These are phyloP conservation scores for Haplotaxodon microlepis DNA, from an alignment of 2,113 vertebrate species.

Conservation along the genomic window DNA sequence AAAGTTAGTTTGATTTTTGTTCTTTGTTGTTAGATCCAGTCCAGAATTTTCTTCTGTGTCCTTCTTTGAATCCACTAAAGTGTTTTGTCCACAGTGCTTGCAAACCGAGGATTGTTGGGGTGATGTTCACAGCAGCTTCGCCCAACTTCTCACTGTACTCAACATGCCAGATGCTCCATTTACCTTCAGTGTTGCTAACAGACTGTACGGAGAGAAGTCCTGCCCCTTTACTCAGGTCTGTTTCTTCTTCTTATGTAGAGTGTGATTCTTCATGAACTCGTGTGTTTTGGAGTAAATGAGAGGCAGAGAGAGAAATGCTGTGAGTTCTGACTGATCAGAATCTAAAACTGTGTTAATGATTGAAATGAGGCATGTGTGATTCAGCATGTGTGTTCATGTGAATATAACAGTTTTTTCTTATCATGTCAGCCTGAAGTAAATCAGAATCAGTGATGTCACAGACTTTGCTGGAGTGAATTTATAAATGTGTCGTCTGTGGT, in stretches of 20 bases:
- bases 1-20: neutral
- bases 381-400: rapidly evolving
- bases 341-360: neutral
- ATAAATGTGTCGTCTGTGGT: neutral
- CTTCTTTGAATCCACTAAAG: neutral
- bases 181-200: conserved; percentile 77
- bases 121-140: conserved; percentile 72
- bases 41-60: neutral
- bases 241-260: neutral
- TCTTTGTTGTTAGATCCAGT: no score
- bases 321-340: neutral
- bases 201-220: conserved; percentile 82
- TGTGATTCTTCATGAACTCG: neutral
- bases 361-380: rapidly evolving
- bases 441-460: neutral
- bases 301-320: neutral
- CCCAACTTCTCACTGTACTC: conserved; percentile 66
- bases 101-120: neutral
- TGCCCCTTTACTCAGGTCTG: conserved; percentile 78
- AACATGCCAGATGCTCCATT: conserved; percentile 70
- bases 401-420: rapidly evolving
- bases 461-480: neutral
- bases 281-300: neutral
- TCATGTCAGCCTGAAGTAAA: neutral
- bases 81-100: neutral